Base-by-base conservation (phyloP, 2,113 vertebrate species). In the Ellobius talpinus region DNA sequence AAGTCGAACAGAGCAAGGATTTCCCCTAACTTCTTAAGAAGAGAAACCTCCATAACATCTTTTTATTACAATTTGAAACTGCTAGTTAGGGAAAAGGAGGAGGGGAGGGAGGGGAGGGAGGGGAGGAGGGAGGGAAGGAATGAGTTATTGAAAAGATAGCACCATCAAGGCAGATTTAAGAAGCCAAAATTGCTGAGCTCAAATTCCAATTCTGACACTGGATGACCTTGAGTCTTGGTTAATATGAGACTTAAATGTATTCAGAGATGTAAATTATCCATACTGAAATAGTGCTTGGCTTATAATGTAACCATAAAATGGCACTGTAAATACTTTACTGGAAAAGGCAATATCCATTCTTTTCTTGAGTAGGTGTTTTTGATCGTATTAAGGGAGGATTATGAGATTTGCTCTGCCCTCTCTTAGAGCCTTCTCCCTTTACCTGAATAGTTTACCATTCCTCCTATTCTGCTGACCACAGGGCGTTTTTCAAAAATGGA, bases 271-370 rank as follows among this genome's bases (percentile, higher is more conserved):
- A 74, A 91, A 52, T 65, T n/a, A 31, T 11, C 77, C 65, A 33
- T 39, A n/a, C n/a, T 16, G 29, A 65, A 58, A 81, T 12, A 42
- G 7, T 77, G 2, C 87, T 76, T 87, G 61, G 77, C 12, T 66
- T 47, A n/a, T 31, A 87, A 33, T 58, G 72, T 36, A 66, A 77
- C 29, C 50, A 47, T 65, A 47, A 91, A 73, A 3, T 77, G 89
- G 39, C 87, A 89, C n/a, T 24, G 7, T 5, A 91, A 45, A 55
- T 84, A 73, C 91, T 79, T 96, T 76, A 58, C 76, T 93, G 70
- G 63, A 74, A 86, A 47, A 36, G 85, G 45, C 23, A 23, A 33
- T 87, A 81, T 24, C 70, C 52, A 0, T 70, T 87, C 39, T 76
- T 12, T n/a, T 33, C 74, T 70, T 76, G 36, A 94, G 91, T 73